Evolutionary conservation across 2,888 invertebrate species (phyloP).

Genomic region (Drosophila parthenogenetica): DNA sequence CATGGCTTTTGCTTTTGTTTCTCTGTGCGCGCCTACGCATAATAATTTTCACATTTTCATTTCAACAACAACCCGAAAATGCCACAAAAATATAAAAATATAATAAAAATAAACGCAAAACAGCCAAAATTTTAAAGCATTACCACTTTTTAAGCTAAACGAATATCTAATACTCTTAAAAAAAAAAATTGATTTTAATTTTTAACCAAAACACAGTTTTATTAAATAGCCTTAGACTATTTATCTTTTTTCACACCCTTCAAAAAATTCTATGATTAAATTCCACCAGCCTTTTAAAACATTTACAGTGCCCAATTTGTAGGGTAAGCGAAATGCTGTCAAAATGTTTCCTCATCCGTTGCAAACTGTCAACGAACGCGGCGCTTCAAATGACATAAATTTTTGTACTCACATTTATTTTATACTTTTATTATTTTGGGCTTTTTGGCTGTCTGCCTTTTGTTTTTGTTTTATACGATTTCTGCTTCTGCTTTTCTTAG

Average conservation of each 20-base stretch:
- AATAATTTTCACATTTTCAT: constrained; percentile 71
- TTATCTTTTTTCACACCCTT: background rate
- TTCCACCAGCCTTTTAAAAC: background rate
- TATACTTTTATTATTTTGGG: constrained; percentile 43
- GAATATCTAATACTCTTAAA: background rate
- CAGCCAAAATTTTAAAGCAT: constrained; percentile 1
- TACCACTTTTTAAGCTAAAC: background rate
- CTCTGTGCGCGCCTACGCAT: constrained; percentile 68
- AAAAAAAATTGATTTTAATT: background rate
- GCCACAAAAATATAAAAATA: constrained; percentile 8
- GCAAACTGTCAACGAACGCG: constrained; percentile 52
- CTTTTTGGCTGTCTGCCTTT: constrained; percentile 15
- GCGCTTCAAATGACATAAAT: constrained; percentile 56
- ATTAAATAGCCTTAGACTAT: no score
- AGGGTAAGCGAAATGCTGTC: constrained; percentile 50
- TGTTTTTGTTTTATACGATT: constrained; percentile 44
- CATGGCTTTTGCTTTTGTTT: constrained; percentile 42
- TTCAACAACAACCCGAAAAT: constrained; percentile 40
- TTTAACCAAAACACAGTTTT: no score
- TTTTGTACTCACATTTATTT: constrained; percentile 58
- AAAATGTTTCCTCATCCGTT: constrained; percentile 74
- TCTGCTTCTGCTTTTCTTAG: background rate
- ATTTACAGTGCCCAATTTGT: background rate
- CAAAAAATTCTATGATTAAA: no score
- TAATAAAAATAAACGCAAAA: constrained; percentile 1